Evolutionary conservation across 1,140 invertebrate species (phyloP), one percentile per base, ranked within the genome.

Genomic region (Homarus americanus): DNA sequence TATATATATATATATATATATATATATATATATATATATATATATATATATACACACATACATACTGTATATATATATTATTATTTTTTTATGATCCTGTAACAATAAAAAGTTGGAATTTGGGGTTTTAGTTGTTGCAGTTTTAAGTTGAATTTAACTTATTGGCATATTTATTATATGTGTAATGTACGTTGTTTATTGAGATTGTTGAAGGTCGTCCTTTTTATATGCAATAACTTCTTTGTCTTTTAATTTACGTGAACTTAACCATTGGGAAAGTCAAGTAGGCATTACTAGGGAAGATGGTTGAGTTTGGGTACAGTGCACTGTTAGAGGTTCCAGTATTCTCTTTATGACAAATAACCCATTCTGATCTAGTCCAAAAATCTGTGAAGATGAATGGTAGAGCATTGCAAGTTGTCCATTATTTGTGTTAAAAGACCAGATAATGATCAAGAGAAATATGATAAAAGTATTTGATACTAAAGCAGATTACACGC

Each of bases 201-300:
- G 15, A 58, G 53, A 17, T 58, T 17, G 7, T 58, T 15, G 2
- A 58, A 17, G 53, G 2, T 17, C 2, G 7, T 24, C 20, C 20
- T 58, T 58, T 58, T 58, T 10, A 10, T 10, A 10, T 24, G 20
- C 9, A 58, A 58, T 58, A 58, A 10, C 53, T 2, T 58, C 20
- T 58, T 58, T 15, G 2, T 17, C 53, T 58, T 58, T 58, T 15
- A 17, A 15, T 17, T 58, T 10, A 10, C 9, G 7, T 2, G 20
- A 17, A 24, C 20, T 58, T 24, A 9, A 58, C 20, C 20, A 24
- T 58, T 58, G 24, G 24, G 75, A n/a, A 87, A 87, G 85, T 87
- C 85, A 79, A 79, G 75, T 87, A 87, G 85, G 53, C 85, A 87
- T 87, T 79, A 79, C 44, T 34, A 86, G 85, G 85, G 85, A 87